Evolutionary conservation across 2,888 invertebrate genomes (phyloP), one percentile per base, ranked within the genome.

Genomic region (Tetragonisca angustula): DNA sequence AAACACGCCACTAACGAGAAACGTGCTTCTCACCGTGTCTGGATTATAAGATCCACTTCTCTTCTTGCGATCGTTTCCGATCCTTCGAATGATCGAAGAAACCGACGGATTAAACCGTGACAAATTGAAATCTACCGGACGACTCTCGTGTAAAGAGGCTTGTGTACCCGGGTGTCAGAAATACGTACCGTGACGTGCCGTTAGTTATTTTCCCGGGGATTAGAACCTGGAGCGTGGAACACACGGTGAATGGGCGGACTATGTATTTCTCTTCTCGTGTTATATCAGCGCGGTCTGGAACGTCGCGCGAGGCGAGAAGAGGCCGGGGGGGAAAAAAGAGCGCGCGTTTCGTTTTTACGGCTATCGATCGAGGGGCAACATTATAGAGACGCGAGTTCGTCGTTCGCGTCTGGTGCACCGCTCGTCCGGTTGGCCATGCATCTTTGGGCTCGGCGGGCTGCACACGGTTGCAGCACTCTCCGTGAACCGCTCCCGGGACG

Each of bases 401-500:
- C 43, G 43, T 43, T 43, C 43, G 80, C 81, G 77, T 75, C 32
- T 70, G 83, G 74, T 78, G 77, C 80, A 59, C 88, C 68, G 76
- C 70, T 75, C 83, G 83, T 86, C 72, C 82, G 81, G 85, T 76
- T 82, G 80, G 87, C 90, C 87, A 91, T 91, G 90, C 91, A 90
- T 91, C 91, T 91, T 91, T 88, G 78, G 88, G 80, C 85, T 84
- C 81, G 88, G 76, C 71, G 79, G 52, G 88, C 79, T 79, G 87
- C 82, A 80, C 83, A 80, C 83, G 85, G 86, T 85, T 85, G 88
- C 88, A 88, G 81, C 86, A 87, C 89, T 90, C 88, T 87, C 87
- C 89, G 89, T 82, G 90, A 90, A 89, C 83, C 90, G 91, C 93
- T 92, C 90, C 90, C 89, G 92, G 92, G 93, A 92, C 91, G 90